These are phyloP conservation scores for Eutrigla gurnardus DNA, from an alignment of 2,797 vertebrate species.

Conservation along the genomic window DNA sequence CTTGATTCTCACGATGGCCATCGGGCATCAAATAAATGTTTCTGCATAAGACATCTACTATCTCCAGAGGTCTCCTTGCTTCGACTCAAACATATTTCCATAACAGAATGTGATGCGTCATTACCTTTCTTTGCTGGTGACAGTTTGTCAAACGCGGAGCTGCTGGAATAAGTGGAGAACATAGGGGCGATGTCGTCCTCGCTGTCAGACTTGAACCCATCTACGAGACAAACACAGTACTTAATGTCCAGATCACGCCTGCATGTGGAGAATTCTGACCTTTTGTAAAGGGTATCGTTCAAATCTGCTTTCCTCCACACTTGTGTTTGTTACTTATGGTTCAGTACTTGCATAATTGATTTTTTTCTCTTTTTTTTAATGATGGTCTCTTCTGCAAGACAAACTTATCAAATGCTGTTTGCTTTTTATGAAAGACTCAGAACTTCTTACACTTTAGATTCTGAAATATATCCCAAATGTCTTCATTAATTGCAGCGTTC, in stretches of 20 bases:
- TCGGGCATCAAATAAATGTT: too few species aligned
- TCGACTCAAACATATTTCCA: too few species aligned
- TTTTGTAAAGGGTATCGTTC: background rate
- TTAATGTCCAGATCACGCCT: background rate
- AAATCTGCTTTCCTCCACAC: background rate
- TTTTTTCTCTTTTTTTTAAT: background rate
- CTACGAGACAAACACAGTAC: constrained; percentile 71
- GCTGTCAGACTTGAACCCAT: constrained; percentile 91
- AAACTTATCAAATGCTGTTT: background rate
- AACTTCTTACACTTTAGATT: background rate
- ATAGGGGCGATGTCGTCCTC: constrained; percentile 87
- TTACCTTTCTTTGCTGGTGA: constrained; percentile 92
- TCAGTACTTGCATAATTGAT: background rate
- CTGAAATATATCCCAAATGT: background rate
- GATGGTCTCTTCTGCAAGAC: background rate
- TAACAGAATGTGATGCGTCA: background rate
- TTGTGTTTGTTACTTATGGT: background rate
- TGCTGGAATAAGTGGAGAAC: constrained; percentile 91
- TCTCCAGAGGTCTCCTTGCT: too few species aligned
- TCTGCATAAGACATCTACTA: too few species aligned
- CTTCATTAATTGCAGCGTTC: background rate
- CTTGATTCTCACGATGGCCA: too few species aligned
- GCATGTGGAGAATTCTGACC: background rate
- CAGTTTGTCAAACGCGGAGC: constrained; percentile 89
- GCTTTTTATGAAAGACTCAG: background rate